Evolutionary conservation across 2,888 invertebrate species (phyloP).

Genomic region (Pteria penguin): DNA sequence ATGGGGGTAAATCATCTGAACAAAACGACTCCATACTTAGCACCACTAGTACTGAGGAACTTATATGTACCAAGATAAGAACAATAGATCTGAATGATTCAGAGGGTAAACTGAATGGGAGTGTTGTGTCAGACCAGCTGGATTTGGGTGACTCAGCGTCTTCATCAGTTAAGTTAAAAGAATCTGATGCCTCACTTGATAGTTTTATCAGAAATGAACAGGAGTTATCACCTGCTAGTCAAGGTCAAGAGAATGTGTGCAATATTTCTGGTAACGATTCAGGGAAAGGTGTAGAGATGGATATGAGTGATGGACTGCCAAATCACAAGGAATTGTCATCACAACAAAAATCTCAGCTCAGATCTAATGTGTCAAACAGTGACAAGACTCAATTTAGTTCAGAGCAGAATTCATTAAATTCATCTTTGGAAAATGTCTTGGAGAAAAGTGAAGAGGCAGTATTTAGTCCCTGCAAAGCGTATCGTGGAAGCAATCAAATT

Average conservation of each 20-base stretch:
- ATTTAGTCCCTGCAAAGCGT: not conserved
- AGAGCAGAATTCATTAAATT: constrained; percentile 38
- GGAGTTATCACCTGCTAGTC: constrained; percentile 13
- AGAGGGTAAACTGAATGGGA: not conserved
- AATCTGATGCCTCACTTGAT: not conserved
- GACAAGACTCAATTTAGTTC: constrained; percentile 18
- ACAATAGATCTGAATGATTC: constrained; percentile 16
- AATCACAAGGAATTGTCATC: not conserved
- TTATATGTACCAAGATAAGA: constrained; percentile 31
- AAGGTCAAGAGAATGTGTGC: not conserved
- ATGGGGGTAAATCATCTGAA: not conserved
- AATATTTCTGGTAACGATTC: not conserved
- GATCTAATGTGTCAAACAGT: not conserved
- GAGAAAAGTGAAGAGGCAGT: not conserved
- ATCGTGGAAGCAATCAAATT: not conserved
- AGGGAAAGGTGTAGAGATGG: not conserved
- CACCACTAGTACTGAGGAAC: constrained; percentile 32
- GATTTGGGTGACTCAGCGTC: not conserved
- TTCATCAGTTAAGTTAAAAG: not conserved
- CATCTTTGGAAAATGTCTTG: not conserved
- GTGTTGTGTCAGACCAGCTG: constrained; percentile 28
- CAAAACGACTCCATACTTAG: constrained; percentile 2
- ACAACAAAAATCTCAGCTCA: not conserved
- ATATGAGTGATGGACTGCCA: no score
- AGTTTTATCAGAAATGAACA: constrained; percentile 12